Evolutionary conservation across 2,797 vertebrate species (phyloP).

Genomic region (Acanthis flammea): DNA sequence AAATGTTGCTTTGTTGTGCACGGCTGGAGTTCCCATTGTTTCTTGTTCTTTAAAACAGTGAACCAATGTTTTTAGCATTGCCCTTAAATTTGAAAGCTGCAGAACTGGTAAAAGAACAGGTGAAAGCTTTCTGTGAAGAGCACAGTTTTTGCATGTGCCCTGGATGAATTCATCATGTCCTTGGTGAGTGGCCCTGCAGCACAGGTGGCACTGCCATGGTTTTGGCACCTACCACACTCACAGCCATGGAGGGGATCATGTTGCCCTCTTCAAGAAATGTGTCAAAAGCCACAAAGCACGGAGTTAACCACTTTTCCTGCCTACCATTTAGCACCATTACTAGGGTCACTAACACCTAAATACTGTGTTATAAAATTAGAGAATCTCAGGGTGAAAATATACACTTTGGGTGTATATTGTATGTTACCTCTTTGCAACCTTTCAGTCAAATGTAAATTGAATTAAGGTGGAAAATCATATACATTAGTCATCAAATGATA

Average conservation of each 20-base stretch:
- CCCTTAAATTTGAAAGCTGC: not conserved
- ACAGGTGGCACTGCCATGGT: accelerated
- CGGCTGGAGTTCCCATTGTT: not conserved
- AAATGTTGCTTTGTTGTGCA: accelerated
- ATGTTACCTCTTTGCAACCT: not conserved
- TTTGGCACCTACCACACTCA: not conserved
- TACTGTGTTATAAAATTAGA: not conserved
- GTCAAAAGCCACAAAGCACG: not conserved
- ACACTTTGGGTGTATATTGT: not conserved
- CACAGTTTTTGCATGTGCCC: not conserved
- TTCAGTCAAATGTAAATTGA: not conserved
- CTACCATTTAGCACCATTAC: not conserved
- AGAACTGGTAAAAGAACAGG: not conserved
- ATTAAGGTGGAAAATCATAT: not conserved
- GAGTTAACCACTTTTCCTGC: not conserved
- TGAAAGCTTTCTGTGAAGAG: not conserved
- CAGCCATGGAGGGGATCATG: accelerated
- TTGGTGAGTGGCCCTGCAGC: not conserved
- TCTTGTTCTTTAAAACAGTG: not conserved
- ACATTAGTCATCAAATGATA: not conserved
- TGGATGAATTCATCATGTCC: not conserved
- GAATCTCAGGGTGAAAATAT: not conserved
- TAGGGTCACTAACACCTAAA: not conserved
- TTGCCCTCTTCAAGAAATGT: not conserved
- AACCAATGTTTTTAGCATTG: not conserved